These are phyloP conservation scores for Maccullochella peelii DNA, from an alignment of 2,113 vertebrate species.

Conservation along the genomic window DNA sequence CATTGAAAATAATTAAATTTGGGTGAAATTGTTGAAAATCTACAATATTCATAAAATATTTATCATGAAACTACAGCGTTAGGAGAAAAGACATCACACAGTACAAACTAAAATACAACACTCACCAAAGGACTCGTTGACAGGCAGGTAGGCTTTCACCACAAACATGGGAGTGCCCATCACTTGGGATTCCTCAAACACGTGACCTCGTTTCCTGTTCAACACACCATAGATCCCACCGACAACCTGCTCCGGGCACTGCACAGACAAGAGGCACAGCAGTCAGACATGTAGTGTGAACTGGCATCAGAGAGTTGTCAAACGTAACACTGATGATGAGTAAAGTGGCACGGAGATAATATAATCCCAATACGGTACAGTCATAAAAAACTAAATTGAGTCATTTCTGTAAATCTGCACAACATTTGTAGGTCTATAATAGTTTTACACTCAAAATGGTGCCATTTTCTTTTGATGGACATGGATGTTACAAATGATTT, in stretches of 20 bases:
- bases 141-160: slow-evolving; percentile 93
- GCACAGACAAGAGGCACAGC: neutral
- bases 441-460: neutral
- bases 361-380: neutral
- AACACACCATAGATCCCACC: slow-evolving; percentile 94
- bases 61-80: neutral
- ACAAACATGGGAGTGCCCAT: slow-evolving; percentile 94
- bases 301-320: neutral
- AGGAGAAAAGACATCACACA: neutral
- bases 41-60: neutral
- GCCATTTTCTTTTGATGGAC: neutral
- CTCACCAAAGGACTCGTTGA: slow-evolving; percentile 96
- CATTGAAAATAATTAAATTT: neutral
- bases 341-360: no score
- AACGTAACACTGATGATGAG: neutral
- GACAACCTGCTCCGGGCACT: slow-evolving; percentile 94
- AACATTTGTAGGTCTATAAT: neutral
- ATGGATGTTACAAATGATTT: neutral
- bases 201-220: slow-evolving; percentile 93
- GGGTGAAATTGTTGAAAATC: neutral
- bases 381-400: neutral
- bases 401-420: neutral
- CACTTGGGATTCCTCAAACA: slow-evolving; percentile 95
- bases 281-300: neutral
- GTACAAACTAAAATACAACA: slow-evolving; percentile 5